These are phyloP conservation scores for Pristionchus japonicus DNA, from an alignment of 2,888 invertebrate species.

Conservation along the genomic window DNA sequence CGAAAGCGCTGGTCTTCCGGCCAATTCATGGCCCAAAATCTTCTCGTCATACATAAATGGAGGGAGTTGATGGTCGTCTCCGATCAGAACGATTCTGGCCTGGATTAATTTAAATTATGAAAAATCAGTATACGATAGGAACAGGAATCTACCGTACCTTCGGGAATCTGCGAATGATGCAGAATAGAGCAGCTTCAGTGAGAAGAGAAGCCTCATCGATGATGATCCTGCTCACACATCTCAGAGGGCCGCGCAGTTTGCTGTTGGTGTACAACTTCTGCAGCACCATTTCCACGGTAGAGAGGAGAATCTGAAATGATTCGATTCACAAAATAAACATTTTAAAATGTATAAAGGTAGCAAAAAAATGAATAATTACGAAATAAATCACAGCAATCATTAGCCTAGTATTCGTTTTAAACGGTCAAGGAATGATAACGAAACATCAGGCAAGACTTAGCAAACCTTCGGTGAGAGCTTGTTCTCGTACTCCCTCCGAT, in stretches of 20 bases:
- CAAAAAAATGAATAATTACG: not conserved
- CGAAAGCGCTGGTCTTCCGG: not conserved
- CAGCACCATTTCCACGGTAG: not conserved
- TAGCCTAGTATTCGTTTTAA: no score
- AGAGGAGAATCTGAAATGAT: not conserved
- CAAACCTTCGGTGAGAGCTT: not conserved
- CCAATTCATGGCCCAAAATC: constrained; percentile 5
- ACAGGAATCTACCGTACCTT: not conserved
- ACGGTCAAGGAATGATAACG: not conserved
- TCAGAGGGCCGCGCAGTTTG: not conserved
- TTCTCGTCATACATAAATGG: constrained; percentile 31
- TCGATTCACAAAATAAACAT: not conserved
- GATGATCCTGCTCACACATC: not conserved
- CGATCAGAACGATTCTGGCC: constrained; percentile 27
- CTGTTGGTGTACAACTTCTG: not conserved
- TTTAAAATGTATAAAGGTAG: not conserved
- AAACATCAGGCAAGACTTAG: not conserved
- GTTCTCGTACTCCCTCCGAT: not conserved
- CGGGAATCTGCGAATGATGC: not conserved
- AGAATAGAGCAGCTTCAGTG: not conserved
- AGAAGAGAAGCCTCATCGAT: not conserved
- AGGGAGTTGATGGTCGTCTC: constrained; percentile 1
- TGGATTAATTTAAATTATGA: not conserved
- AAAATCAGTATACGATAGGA: not conserved
- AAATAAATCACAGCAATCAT: not conserved